phyloP scores from a whole-genome alignment of 2,113 vertebrate species.

The Illadopsis cleaveri region DNA sequence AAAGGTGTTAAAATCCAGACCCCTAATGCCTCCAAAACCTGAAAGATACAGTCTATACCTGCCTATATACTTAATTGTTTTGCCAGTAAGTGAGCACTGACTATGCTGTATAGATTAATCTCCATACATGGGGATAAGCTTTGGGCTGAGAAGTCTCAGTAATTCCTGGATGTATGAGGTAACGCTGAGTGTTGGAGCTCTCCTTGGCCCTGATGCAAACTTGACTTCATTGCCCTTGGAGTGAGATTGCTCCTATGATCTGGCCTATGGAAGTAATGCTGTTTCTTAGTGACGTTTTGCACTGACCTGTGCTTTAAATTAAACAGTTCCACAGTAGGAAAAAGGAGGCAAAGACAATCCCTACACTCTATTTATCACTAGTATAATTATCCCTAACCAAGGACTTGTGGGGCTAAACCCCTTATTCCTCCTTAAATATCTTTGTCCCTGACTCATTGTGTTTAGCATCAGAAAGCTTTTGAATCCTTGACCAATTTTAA shows the following conservation, averaged over 20 bases:
- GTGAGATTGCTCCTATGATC: not conserved
- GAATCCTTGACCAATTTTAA: not conserved
- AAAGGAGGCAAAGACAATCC: not conserved
- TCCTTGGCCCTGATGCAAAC: not conserved
- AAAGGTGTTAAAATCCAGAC: not conserved
- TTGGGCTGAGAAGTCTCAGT: not conserved
- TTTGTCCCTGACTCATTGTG: not conserved
- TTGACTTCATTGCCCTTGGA: not conserved
- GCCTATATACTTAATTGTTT: not conserved
- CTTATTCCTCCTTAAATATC: not conserved
- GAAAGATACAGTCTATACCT: not conserved
- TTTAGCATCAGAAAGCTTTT: not conserved
- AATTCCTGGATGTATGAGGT: not conserved
- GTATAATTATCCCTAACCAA: not conserved
- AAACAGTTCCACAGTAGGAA: not conserved
- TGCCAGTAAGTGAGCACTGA: not conserved
- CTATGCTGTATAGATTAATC: not conserved
- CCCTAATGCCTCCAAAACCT: not conserved
- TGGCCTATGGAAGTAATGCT: not conserved
- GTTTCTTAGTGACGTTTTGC: not conserved
- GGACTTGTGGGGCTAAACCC: not conserved
- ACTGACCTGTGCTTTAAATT: not conserved
- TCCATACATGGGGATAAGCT: not conserved
- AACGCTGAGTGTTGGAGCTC: rapidly evolving
- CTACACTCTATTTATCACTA: not conserved